Base-by-base conservation (phyloP, 2,888 invertebrate species). In the Coenonympha glycerion region DNA sequence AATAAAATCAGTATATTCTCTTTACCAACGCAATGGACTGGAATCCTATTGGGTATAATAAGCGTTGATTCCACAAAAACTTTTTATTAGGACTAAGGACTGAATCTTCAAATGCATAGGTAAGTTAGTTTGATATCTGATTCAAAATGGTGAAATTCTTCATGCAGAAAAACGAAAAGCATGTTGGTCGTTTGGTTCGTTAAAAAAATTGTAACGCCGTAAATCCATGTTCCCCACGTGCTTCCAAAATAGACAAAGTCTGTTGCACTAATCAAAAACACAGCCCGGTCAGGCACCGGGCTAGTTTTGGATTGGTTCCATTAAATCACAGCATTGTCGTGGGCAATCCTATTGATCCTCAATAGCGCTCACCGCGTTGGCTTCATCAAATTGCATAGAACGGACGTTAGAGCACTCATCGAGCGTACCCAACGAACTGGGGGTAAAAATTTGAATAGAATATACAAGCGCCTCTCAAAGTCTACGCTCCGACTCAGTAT, bases 401-500 rank as follows among this genome's bases (percentile, higher is more conserved):
- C 76, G 79, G 76, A 72, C 78, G 80, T 75, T 78, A 78, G 81
- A 79, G 80, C 76, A 78, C 85, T 84, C 79, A 71, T 80, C 71
- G 78, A 76, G 71, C 77, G 74, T 74, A 66, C 70, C 67, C 67
- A 61, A 59, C 64, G 71, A 65, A 68, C 65, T 69, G 73, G 73
- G 86, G 84, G 82, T 79, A 86, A 87, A 87, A 87, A 86, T 86
- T 83, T 86, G 84, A 86, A 87, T 87, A 76, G 82, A 74, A 39
- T 39, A 39, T 24, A 39, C 39, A 22, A 24, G 22, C 22, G 39
- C 3, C 24, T 15, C 39, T 9, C 15, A 39, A 39, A 39, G 15
- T 24, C 8, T 39, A 1, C 8, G 11, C 6, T 18, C n/a, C 18
- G 34, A 18, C 1, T 3, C 2, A 4, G 2, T 13, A 30, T 4